These are phyloP conservation scores for Apodemus speciosus DNA, from an alignment of 2,113 vertebrate species.

Conservation along the genomic window DNA sequence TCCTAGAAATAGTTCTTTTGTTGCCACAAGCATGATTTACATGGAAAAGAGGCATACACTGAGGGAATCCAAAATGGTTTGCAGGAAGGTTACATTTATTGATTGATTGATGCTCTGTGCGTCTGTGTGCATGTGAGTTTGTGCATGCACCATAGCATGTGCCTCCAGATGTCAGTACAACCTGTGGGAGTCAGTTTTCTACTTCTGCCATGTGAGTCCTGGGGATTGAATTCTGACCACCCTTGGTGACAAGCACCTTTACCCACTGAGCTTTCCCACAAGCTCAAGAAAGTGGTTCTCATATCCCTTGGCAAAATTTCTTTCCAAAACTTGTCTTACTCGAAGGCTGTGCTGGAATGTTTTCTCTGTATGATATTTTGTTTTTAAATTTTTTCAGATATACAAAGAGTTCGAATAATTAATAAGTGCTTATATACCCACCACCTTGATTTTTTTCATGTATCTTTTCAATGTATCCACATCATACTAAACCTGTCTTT, in stretches of 20 bases:
- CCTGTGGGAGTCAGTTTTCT: neutral
- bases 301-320: conserved; percentile 37
- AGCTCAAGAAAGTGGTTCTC: neutral
- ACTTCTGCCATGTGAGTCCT: neutral
- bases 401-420: neutral
- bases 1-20: conserved; percentile 57
- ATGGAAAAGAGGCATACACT: neutral
- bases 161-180: neutral
- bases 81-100: neutral
- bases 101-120: neutral
- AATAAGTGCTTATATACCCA: neutral
- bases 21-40: conserved; percentile 35
- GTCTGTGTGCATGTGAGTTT: neutral
- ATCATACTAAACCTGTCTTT: neutral
- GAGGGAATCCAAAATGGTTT: conserved; percentile 19
- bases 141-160: neutral
- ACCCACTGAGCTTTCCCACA: neutral
- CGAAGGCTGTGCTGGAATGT: neutral
- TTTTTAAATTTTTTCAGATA: conserved; percentile 29
- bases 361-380: conserved; percentile 7
- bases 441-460: neutral
- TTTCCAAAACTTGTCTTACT: conserved; percentile 52
- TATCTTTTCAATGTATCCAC: conserved; percentile 6
- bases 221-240: neutral
- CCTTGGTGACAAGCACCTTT: neutral